Conservation (phyloP, 1,140 invertebrate species). For the Pomphorhynchus laevis region DNA sequence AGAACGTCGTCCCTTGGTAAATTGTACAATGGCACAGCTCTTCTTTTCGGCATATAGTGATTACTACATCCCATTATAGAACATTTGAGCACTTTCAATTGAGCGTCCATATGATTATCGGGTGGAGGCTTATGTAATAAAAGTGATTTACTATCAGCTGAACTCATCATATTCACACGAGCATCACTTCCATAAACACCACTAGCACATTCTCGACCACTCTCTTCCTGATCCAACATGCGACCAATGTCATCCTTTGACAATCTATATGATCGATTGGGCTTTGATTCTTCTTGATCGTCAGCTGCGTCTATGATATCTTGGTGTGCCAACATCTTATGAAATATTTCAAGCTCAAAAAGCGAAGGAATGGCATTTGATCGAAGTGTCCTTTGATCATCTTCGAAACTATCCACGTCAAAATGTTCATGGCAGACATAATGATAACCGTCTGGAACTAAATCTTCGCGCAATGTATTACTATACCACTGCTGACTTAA, state of each 20-base stretch:
- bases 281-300: too few relatives aligned
- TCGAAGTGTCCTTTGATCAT: slow-evolving; percentile 4
- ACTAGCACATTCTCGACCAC: too few relatives aligned
- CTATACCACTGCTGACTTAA: slow-evolving; percentile 10
- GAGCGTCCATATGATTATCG: too few relatives aligned
- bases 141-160: too few relatives aligned
- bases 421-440: slow-evolving; percentile 9
- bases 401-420: slow-evolving; percentile 7
- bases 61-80: background rate
- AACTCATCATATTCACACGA: too few relatives aligned
- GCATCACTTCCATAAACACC: too few relatives aligned
- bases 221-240: too few relatives aligned
- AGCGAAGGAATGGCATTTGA: slow-evolving; percentile 5
- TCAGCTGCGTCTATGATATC: too few relatives aligned
- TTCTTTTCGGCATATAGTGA: background rate
- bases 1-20: background rate
- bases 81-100: too few relatives aligned
- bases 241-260: too few relatives aligned
- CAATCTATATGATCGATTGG: too few relatives aligned
- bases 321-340: slow-evolving; percentile 10
- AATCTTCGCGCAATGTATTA: slow-evolving; percentile 7
- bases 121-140: too few relatives aligned
- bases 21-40: background rate
- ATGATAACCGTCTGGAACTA: slow-evolving; percentile 2
- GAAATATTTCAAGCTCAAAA: slow-evolving; percentile 9